These are phyloP conservation scores for Neodiprion virginianus DNA, from an alignment of 1,140 invertebrate genomes.

Conservation along the genomic window DNA sequence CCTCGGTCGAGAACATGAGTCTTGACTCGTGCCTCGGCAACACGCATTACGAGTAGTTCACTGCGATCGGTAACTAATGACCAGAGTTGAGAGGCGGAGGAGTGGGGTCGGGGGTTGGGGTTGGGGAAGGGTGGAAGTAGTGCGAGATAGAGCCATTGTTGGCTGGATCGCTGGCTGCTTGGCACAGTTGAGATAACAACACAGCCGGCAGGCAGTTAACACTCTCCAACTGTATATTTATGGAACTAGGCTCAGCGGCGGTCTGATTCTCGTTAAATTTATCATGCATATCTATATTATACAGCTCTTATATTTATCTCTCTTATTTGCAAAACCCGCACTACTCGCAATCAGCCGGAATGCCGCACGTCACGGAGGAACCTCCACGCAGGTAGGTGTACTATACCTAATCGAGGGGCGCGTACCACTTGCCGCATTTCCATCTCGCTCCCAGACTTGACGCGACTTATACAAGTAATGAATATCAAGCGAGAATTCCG, in stretches of 20 bases:
- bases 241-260: neutral
- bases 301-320: too few species aligned
- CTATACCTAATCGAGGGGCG: too few species aligned
- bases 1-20: neutral
- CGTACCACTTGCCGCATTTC: too few species aligned
- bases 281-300: neutral
- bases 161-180: neutral
- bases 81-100: neutral
- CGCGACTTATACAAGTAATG: neutral
- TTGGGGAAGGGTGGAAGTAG: neutral
- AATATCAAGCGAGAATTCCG: conserved; percentile 5
- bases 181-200: conserved; percentile 7
- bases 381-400: too few species aligned
- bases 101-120: too few species aligned
- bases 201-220: neutral
- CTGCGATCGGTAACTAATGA: conserved; percentile 4
- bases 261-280: neutral
- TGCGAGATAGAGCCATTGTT: conserved; percentile 3
- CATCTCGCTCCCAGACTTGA: too few species aligned
- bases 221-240: conserved; percentile 4
- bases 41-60: neutral
- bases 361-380: too few species aligned
- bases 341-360: too few species aligned
- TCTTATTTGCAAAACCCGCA: too few species aligned
- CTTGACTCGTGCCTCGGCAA: neutral